A percentile compares a stretch with the other conserved stretches of the same genome.
Evolutionary conservation across 1,140 invertebrate species (phyloP).

Genomic region (Uloborus diversus): DNA sequence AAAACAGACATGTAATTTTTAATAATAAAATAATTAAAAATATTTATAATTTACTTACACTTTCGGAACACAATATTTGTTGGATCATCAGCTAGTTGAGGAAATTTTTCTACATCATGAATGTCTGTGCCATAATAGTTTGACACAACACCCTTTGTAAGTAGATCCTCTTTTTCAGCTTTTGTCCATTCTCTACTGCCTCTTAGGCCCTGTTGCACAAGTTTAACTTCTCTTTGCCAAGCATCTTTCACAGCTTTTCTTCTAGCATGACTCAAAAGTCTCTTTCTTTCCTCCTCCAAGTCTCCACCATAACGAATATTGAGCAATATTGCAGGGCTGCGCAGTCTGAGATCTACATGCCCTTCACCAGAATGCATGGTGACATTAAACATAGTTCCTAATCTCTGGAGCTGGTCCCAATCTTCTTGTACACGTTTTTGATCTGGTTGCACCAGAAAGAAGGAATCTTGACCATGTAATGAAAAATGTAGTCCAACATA

Average conservation of each 20-base stretch:
- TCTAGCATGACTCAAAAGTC: conserved; percentile 88
- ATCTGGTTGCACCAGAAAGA: conserved; percentile 95
- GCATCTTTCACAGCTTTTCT: conserved; percentile 86
- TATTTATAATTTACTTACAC: conserved; percentile 42
- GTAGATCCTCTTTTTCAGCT: conserved; percentile 84
- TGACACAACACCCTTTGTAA: conserved; percentile 81
- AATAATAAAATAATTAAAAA: not conserved
- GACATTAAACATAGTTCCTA: conserved; percentile 80
- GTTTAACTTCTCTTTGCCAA: conserved; percentile 88
- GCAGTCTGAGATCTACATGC: conserved; percentile 76
- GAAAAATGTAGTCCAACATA: conserved; percentile 88
- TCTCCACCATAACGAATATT: conserved; percentile 83
- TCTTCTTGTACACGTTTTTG: conserved; percentile 85
- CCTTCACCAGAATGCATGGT: conserved; percentile 75
- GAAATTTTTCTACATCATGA: conserved; percentile 87
- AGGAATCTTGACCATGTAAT: conserved; percentile 90
- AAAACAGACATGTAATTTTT: not conserved
- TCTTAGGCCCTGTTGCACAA: conserved; percentile 76
- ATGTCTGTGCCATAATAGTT: conserved; percentile 91
- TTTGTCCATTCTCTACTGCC: conserved; percentile 68
- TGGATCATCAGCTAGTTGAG: conserved; percentile 93
- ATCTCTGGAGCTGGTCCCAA: conserved; percentile 82
- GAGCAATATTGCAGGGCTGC: conserved; percentile 68
- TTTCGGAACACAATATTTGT: conserved; percentile 90
- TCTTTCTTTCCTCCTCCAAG: conserved; percentile 84